Evolutionary conservation across 2,797 vertebrate species (phyloP), one percentile per base, ranked within the genome.

Genomic region (Gallinago nigripennis): DNA sequence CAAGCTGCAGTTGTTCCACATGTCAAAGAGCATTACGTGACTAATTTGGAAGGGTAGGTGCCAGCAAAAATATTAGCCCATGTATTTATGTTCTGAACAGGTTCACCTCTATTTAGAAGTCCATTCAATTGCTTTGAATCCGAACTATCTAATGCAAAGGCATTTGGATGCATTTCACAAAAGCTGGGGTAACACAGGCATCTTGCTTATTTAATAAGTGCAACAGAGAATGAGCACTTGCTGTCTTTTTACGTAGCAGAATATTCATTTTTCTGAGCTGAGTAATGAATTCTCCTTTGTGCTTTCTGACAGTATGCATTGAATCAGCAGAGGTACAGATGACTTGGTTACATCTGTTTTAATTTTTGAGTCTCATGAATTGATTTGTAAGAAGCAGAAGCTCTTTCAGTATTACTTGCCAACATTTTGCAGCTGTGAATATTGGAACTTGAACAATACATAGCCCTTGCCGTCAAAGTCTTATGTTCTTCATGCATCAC

Each of bases 251-350:
- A 65, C 93, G 19, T 71, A 63, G 9, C 30, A 69, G 58, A 68
- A 25, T 73, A 77, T 56, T 92, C 46, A 60, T 91, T 92, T 92
- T 79, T 93, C 64, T 88, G 70, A 95, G 43, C 60, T 90, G 90
- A 94, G 65, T 87, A 92, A 88, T 93, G 71, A 80, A 48, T 95
- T 85, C 78, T 77, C 56, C 87, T 90, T 90, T 95, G 25, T 79
- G 48, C 72, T 85, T 73, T 80, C 86, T 87, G 28, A 88, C 88
- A 66, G 82, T 63, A 73, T 63, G n/a, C 64, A 53, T 86, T 90
- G 75, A 90, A 77, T 95, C 92, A 95, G 93, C 90, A 92, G 96
- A 95, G 94, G 16, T 90, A 83, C 88, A 65, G 86, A 81, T 84
- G 88, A 70, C 56, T 73, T 76, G 46, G 43, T 92, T 92, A 90